Evolutionary conservation across 2,797 vertebrate genomes (phyloP).

Genomic region (Ibycter americanus): DNA sequence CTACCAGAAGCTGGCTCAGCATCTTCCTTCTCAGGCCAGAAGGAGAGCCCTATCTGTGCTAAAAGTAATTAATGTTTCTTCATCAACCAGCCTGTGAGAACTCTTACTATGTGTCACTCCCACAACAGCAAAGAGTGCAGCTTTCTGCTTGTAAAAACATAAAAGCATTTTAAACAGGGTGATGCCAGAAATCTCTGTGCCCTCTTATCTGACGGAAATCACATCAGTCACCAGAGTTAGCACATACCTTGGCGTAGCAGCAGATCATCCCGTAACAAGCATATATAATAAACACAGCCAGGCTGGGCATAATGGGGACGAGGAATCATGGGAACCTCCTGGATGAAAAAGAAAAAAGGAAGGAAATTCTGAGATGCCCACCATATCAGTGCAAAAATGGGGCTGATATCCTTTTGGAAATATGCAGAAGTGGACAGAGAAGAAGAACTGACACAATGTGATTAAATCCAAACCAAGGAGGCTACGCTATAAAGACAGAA

Average conservation of each 20-base stretch:
- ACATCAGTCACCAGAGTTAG: neutral
- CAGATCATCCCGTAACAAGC: conserved; percentile 92
- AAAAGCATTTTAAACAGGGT: neutral
- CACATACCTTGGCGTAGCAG: conserved; percentile 93
- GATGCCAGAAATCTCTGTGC: neutral
- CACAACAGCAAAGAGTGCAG: neutral
- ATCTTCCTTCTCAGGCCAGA: neutral
- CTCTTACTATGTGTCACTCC: neutral
- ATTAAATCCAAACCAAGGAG: neutral
- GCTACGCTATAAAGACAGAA: neutral
- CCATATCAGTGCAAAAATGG: rapidly evolving
- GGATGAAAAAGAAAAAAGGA: neutral
- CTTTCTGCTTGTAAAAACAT: neutral
- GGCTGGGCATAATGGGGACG: conserved; percentile 95
- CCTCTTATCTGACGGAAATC: neutral
- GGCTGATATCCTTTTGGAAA: neutral
- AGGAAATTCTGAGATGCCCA: neutral
- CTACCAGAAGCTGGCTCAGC: neutral
- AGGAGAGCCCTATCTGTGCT: neutral
- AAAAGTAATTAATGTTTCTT: neutral
- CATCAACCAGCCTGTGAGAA: neutral
- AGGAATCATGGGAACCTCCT: conserved; percentile 99
- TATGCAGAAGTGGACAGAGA: neutral
- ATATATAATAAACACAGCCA: conserved; percentile 98
- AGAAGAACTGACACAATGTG: rapidly evolving